Conservation (phyloP, 1,140 invertebrate species). For the Pachypeltis micranthus region DNA sequence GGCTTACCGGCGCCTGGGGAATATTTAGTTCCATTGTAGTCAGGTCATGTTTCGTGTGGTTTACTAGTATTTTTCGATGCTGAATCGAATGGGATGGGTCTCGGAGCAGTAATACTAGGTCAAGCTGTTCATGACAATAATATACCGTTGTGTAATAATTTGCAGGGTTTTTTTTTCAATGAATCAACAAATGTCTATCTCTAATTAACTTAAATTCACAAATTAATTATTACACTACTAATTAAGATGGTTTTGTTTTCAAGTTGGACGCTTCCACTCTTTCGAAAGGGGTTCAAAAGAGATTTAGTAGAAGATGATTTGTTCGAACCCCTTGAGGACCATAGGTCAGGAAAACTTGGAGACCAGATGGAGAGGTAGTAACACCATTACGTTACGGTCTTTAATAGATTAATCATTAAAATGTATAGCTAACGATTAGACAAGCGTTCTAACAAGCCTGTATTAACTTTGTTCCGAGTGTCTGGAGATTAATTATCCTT, state of each 20-base stretch:
- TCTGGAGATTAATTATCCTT: neutral
- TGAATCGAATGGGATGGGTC: too few species aligned
- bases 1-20: too few species aligned
- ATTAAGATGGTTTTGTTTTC: constrained; percentile 25
- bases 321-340: constrained; percentile 48
- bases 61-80: too few species aligned
- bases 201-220: too few species aligned
- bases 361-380: constrained; percentile 38
- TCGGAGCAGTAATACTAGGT: too few species aligned
- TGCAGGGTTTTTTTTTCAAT: too few species aligned
- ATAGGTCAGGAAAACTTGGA: constrained; percentile 42
- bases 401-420: neutral
- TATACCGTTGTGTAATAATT: too few species aligned
- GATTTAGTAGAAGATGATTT: constrained; percentile 57
- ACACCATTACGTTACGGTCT: too few species aligned
- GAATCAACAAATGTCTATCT: too few species aligned
- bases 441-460: neutral
- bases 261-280: constrained; percentile 52
- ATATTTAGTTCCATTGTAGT: too few species aligned
- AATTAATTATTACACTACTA: neutral
- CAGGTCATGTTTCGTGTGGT: too few species aligned
- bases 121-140: too few species aligned
- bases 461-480: neutral
- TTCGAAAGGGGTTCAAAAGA: constrained; percentile 50
- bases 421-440: neutral